phyloP scores from a whole-genome alignment of 2,113 vertebrate genomes.

The Oncorhynchus nerka region DNA sequence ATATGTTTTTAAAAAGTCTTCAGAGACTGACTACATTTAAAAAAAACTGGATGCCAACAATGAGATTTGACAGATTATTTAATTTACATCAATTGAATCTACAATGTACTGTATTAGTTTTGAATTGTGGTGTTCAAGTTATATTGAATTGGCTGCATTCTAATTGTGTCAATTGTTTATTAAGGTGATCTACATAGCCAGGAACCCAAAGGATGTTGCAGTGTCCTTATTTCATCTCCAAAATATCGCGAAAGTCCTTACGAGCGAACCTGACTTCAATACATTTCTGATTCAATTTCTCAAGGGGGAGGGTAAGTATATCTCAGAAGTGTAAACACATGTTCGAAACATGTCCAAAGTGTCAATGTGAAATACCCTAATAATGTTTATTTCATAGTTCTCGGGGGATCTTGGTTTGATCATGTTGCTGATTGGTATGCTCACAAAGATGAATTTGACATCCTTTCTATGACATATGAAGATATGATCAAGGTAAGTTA shows the following conservation, averaged over 20 bases:
- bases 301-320: too few relatives aligned
- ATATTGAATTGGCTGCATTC: background rate
- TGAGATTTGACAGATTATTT: too few relatives aligned
- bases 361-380: too few relatives aligned
- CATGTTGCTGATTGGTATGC: slow-evolving; percentile 68
- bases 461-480: slow-evolving; percentile 73
- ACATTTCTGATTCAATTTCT: too few relatives aligned
- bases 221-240: too few relatives aligned
- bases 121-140: too few relatives aligned
- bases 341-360: background rate
- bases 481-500: slow-evolving; percentile 73
- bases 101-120: background rate
- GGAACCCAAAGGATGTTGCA: too few relatives aligned
- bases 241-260: too few relatives aligned
- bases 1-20: background rate
- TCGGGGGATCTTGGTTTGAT: slow-evolving; percentile 64
- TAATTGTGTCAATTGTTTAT: background rate
- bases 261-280: too few relatives aligned
- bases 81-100: background rate
- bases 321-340: background rate
- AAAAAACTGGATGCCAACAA: too few relatives aligned
- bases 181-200: too few relatives aligned
- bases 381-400: slow-evolving; percentile 33
- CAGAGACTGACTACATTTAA: background rate
- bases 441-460: slow-evolving; percentile 70